Evolutionary conservation across 2,113 vertebrate species (phyloP).

Genomic region (Conger conger): DNA sequence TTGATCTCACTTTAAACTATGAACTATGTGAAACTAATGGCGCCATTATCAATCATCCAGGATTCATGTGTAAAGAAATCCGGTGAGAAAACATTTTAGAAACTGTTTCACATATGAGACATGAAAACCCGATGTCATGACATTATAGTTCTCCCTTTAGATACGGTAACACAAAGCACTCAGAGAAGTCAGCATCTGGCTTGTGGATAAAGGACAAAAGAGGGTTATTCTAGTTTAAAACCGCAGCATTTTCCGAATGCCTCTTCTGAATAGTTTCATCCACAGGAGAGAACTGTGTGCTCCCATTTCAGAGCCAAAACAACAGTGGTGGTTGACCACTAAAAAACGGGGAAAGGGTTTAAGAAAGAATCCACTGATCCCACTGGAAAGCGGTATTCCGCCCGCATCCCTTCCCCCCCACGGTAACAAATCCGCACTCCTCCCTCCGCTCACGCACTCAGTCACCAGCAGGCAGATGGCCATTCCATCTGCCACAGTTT

Average conservation of each 20-base stretch:
- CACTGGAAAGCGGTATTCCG: not conserved
- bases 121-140: not conserved
- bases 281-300: not conserved
- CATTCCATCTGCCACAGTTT: slow-evolving; percentile 30
- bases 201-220: not conserved
- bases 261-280: not conserved
- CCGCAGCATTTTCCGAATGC: slow-evolving; percentile 9
- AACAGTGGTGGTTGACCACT: not conserved
- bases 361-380: not conserved
- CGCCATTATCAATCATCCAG: not conserved
- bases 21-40: not conserved
- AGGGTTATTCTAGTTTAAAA: not conserved
- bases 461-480: slow-evolving; percentile 39
- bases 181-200: not conserved
- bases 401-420: not conserved
- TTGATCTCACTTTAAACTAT: not conserved
- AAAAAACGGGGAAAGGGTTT: not conserved
- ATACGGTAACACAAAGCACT: not conserved
- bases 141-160: not conserved
- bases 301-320: not conserved
- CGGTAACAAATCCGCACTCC: slow-evolving; percentile 29
- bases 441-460: slow-evolving; percentile 21
- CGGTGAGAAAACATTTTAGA: not conserved
- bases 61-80: not conserved
- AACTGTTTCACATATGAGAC: not conserved